Evolutionary conservation across 2,113 vertebrate species (phyloP).

Genomic region (Aepyceros melampus): DNA sequence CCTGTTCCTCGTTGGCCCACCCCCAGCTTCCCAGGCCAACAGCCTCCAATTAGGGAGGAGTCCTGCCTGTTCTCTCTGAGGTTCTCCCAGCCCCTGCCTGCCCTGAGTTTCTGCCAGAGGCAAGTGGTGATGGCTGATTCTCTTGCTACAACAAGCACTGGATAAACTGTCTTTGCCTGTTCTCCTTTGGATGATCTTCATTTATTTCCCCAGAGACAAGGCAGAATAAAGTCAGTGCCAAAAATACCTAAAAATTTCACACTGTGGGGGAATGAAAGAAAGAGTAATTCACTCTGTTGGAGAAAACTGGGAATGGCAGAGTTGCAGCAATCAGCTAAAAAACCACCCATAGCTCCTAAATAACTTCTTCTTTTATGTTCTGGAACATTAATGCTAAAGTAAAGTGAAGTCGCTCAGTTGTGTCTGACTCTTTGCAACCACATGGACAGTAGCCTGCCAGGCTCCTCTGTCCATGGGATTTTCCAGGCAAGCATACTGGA

Average conservation of each 20-base stretch:
- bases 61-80: not conserved
- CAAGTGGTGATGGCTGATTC: not conserved
- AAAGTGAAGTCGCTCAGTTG: not conserved
- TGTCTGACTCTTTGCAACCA: not conserved
- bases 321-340: not conserved
- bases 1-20: fast-evolving
- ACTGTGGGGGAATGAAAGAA: not conserved
- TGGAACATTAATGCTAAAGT: not conserved
- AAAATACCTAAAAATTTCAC: not conserved
- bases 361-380: not conserved
- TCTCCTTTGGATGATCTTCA: not conserved
- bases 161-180: not conserved
- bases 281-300: not conserved
- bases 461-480: not conserved
- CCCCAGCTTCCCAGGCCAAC: not conserved
- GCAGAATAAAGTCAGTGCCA: not conserved
- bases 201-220: not conserved
- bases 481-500: not conserved
- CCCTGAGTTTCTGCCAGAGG: not conserved
- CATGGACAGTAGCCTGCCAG: not conserved
- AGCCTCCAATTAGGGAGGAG: not conserved
- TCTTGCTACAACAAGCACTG: not conserved
- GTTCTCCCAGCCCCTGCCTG: not conserved
- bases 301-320: not conserved
- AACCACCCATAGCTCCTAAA: not conserved